A percentile compares a stretch with the other conserved stretches of the same genome.
Conservation (phyloP, 2,888 invertebrate species). For the Cerastoderma edule region DNA sequence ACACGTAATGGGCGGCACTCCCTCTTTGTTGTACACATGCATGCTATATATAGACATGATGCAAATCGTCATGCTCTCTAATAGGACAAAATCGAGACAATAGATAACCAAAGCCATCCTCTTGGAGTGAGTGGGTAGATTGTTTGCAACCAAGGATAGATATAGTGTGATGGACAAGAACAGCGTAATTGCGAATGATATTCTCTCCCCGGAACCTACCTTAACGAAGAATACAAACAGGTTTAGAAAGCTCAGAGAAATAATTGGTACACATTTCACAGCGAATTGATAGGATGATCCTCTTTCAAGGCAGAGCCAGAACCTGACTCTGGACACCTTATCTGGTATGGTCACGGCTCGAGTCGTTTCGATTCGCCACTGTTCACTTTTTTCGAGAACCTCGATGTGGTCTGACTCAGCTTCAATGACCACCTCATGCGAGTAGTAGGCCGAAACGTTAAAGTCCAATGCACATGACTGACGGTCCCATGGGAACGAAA, state of each 20-base stretch:
- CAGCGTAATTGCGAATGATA: conserved; percentile 37
- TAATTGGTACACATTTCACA: conserved; percentile 31
- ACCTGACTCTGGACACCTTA: conserved; percentile 8
- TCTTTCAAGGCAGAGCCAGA: conserved; percentile 25
- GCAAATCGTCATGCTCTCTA: conserved; percentile 31
- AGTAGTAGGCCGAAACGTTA: conserved; percentile 22
- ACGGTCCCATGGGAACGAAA: conserved; percentile 42
- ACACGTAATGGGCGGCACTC: conserved; percentile 5
- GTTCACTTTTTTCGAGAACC: neutral
- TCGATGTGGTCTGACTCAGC: neutral
- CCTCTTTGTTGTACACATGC: conserved; percentile 4
- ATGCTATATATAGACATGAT: conserved; percentile 13
- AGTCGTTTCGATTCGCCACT: neutral
- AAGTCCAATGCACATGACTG: conserved; percentile 29
- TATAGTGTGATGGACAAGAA: conserved; percentile 33
- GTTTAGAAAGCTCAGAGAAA: conserved; percentile 29
- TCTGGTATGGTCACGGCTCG: neutral
- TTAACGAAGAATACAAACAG: conserved; percentile 34
- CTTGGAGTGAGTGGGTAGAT: conserved; percentile 35
- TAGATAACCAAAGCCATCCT: conserved; percentile 29
- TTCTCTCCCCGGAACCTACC: conserved; percentile 35
- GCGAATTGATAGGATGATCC: conserved; percentile 27
- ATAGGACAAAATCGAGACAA: conserved; percentile 22
- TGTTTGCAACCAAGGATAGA: conserved; percentile 25
- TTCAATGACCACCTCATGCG: conserved; percentile 6